phyloP scores from a whole-genome alignment of 2,797 vertebrate species.

The Semaprochilodus insignis region DNA sequence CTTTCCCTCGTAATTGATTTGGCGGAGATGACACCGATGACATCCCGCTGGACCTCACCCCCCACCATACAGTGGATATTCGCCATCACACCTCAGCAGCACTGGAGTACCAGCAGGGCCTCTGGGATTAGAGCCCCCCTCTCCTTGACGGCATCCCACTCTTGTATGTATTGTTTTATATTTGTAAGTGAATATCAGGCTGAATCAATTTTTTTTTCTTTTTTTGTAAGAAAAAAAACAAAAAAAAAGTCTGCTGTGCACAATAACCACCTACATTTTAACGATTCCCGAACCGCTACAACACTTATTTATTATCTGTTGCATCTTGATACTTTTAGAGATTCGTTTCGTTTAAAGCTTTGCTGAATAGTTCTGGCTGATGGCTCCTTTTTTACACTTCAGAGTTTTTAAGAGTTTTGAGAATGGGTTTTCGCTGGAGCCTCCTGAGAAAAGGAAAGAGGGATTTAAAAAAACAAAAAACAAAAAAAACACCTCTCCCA shows the following conservation, averaged over 20 bases:
- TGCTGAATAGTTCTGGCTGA: slow-evolving; percentile 70
- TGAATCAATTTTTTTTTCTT: slow-evolving; percentile 84
- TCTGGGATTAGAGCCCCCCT: slow-evolving; percentile 51
- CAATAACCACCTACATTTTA: slow-evolving; percentile 93
- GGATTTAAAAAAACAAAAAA: too few species aligned
- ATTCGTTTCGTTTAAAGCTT: slow-evolving; percentile 86
- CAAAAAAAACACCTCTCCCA: slow-evolving; percentile 79
- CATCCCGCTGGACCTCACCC: slow-evolving; percentile 46
- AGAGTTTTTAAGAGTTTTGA: slow-evolving; percentile 47
- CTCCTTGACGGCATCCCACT: slow-evolving; percentile 83
- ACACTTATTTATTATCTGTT: slow-evolving; percentile 98
- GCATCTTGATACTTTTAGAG: slow-evolving; percentile 90
- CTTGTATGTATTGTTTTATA: slow-evolving; percentile 99
- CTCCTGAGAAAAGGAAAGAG: slow-evolving; percentile 64
- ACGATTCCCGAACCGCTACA: slow-evolving; percentile 82
- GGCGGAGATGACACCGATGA: neutral
- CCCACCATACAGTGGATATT: slow-evolving; percentile 42
- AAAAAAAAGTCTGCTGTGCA: slow-evolving; percentile 93
- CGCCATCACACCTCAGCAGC: slow-evolving; percentile 35
- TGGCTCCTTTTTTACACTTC: slow-evolving; percentile 69
- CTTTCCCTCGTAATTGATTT: neutral
- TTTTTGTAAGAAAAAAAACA: slow-evolving; percentile 68
- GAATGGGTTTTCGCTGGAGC: slow-evolving; percentile 62
- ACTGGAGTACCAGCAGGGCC: slow-evolving; percentile 62
- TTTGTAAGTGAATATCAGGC: slow-evolving; percentile 98